Base-by-base conservation (phyloP, 1,140 invertebrate genomes). In the Nixonia krombeini region DNA sequence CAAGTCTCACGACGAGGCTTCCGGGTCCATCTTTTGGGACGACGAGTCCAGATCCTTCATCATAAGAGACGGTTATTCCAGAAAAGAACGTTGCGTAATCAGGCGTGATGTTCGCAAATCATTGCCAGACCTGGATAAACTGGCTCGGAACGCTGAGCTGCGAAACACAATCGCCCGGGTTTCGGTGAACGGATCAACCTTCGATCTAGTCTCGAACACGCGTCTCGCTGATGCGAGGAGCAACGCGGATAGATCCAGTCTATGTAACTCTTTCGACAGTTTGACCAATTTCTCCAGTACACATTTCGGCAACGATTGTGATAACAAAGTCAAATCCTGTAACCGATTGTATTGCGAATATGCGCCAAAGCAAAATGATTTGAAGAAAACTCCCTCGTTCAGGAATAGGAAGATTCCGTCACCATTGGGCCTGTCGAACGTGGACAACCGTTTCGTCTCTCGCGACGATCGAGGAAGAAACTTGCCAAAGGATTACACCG, bases 401-500 rank as follows among this genome's bases (percentile, higher is more conserved):
- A n/a, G n/a, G n/a, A 26, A 17, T 7, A 65, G 44, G 15, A 35
- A 16, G 6, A 47, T 59, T 31, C 51, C 69, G 12, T 33, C 66
- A 0, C 71, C 77, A 0, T n/a, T 78, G 9, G 70, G 75, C 21
- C 12, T 80, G 1, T 65, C 71, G 7, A 42, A 4, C 26, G 55
- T 75, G 28, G 73, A 75, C 35, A 69, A 72, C n/a, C 26, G 4
- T 2, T 71, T 59, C 42, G 67, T 71, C 0, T 35, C 31, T 4
- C 42, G 57, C 21, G 61, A 72, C 13, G 61, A 59, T 25, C 8
- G 44, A 4, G 71, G 70, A n/a, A 58, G 63, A 23, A 45, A 58
- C n/a, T 47, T 52, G 9, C 38, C 68, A 9, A 74, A 55, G 35
- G 70, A 71, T 67, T 76, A 70, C 28, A 66, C 59, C 7, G 71